Evolutionary conservation across 2,113 vertebrate genomes (phyloP).

Genomic region (Leptobrachium leishanense): DNA sequence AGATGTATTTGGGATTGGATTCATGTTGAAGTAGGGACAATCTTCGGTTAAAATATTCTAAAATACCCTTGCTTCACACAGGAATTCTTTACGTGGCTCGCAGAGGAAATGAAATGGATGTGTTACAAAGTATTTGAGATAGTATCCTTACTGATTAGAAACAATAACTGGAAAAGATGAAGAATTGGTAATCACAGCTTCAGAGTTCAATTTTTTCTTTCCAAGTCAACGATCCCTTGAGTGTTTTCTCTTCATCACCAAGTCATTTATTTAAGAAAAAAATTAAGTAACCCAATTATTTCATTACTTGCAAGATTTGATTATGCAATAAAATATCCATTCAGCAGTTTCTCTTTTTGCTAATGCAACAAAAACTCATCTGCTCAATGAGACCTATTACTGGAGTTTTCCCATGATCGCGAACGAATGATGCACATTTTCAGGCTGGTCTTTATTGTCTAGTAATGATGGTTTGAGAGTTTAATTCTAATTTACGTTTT

Average conservation of each 20-base stretch:
- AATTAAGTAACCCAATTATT: slow-evolving; percentile 58
- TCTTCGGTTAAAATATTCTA: slow-evolving; percentile 22
- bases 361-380: slow-evolving; percentile 69
- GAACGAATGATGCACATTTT: slow-evolving; percentile 67
- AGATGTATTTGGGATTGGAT: slow-evolving; percentile 27
- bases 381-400: slow-evolving; percentile 70
- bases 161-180: background rate
- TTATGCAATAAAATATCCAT: slow-evolving; percentile 63
- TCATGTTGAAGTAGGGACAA: slow-evolving; percentile 39
- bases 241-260: slow-evolving; percentile 52
- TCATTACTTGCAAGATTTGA: slow-evolving; percentile 61
- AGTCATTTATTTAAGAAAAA: slow-evolving; percentile 55
- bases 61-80: background rate
- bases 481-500: slow-evolving; percentile 81
- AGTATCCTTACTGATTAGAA: slow-evolving; percentile 8
- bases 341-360: slow-evolving; percentile 66
- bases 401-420: slow-evolving; percentile 59
- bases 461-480: slow-evolving; percentile 72
- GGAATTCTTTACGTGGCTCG: background rate
- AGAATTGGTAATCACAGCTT: slow-evolving; percentile 3
- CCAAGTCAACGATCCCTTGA: slow-evolving; percentile 45
- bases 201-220: slow-evolving; percentile 21
- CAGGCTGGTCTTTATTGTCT: slow-evolving; percentile 71
- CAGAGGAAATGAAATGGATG: slow-evolving; percentile 19
- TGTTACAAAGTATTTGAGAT: slow-evolving; percentile 28